A percentile compares a stretch with the other conserved stretches of the same genome.
phyloP scores from a whole-genome alignment of 2,113 vertebrate genomes.

The Hippopotamus amphibius region DNA sequence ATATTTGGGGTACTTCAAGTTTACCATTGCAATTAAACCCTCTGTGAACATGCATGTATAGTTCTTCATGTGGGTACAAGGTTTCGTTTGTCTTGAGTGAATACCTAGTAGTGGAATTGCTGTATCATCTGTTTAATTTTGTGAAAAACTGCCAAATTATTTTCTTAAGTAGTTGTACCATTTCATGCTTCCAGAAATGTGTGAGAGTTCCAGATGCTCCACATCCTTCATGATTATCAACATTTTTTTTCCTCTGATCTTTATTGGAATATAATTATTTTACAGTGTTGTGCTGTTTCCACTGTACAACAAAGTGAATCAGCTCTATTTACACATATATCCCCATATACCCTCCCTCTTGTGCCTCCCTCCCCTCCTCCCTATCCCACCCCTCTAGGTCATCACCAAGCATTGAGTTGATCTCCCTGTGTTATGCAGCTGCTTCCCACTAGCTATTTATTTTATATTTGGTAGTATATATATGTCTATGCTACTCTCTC shows the following conservation, averaged over 20 bases:
- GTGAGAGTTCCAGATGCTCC: not conserved
- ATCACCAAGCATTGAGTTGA: too few species aligned
- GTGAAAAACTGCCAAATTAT: not conserved
- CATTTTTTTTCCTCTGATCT: not conserved
- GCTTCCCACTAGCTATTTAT: too few species aligned
- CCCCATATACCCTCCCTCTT: too few species aligned
- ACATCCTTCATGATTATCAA: not conserved
- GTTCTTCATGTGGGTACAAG: not conserved
- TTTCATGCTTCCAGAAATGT: not conserved
- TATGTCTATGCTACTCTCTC: too few species aligned
- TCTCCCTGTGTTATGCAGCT: too few species aligned
- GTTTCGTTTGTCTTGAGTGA: not conserved
- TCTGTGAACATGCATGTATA: not conserved
- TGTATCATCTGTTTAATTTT: slow-evolving; percentile 15
- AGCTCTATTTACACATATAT: too few species aligned
- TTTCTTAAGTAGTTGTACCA: not conserved
- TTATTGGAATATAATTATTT: too few species aligned
- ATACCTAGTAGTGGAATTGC: not conserved
- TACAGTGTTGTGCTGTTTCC: too few species aligned
- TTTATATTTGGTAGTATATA: too few species aligned
- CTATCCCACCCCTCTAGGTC: too few species aligned
- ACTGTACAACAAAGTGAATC: too few species aligned
- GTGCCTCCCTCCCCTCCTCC: too few species aligned
- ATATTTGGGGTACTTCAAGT: slow-evolving; percentile 21
- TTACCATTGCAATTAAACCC: slow-evolving; percentile 16